These are phyloP conservation scores for Stegostoma tigrinum DNA, from an alignment of 2,113 vertebrate species.

Conservation along the genomic window DNA sequence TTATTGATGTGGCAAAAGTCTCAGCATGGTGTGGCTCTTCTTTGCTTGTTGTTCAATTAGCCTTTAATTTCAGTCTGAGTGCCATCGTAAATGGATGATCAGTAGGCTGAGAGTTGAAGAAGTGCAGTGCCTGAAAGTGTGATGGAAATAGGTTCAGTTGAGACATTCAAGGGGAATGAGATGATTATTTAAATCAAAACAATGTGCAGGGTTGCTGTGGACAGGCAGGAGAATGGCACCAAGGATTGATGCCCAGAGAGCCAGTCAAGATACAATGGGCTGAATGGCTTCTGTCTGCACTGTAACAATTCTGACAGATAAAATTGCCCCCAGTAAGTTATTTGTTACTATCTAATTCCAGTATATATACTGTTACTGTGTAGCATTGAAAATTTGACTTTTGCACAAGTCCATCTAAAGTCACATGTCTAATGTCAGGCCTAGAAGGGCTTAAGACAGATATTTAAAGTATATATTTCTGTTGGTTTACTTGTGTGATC, in stretches of 20 bases:
- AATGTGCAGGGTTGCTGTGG: too few relatives aligned
- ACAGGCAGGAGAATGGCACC: too few relatives aligned
- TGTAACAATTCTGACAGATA: background rate
- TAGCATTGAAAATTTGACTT: background rate
- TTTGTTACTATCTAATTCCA: background rate
- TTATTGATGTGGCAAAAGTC: background rate
- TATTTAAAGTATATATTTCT: background rate
- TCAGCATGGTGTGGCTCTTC: background rate
- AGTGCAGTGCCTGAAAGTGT: too few relatives aligned
- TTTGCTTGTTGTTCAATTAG: background rate
- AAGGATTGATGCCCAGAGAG: too few relatives aligned
- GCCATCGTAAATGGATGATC: background rate
- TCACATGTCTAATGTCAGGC: background rate
- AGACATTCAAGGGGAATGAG: too few relatives aligned
- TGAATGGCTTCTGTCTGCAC: too few relatives aligned
- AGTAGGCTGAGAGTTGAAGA: background rate
- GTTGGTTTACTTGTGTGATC: background rate
- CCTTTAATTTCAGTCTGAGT: background rate
- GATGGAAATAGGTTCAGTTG: too few relatives aligned
- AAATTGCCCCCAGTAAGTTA: background rate
- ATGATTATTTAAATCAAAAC: too few relatives aligned
- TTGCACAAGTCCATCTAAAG: background rate
- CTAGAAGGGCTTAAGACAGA: background rate
- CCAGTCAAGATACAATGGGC: too few relatives aligned
- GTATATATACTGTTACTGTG: background rate